Evolutionary conservation across 2,113 vertebrate genomes (phyloP), one percentile per base, ranked within the genome.

Genomic region (Machaerirhynchus nigripectus): DNA sequence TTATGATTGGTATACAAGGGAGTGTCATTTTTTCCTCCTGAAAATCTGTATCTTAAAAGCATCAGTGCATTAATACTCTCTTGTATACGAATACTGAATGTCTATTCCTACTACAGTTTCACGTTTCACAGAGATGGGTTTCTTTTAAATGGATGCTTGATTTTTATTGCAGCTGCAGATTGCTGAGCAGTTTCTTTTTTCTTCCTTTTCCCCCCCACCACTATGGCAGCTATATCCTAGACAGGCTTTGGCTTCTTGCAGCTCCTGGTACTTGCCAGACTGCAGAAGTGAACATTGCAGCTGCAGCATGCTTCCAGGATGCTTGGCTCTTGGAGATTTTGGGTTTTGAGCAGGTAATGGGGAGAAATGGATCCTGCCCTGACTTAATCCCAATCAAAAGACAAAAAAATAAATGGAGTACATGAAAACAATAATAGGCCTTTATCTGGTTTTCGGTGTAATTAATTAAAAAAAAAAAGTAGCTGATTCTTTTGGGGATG

Each of bases 151-250:
- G 13, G 33, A 20, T 64, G 49, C 30, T 71, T 63, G 46, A 24
- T 42, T 65, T 50, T 76, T 61, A 56, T 59, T 87, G 61, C 31
- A 69, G 13, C 15, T 82, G 74, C 59, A 68, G 15, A 19, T 10
- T 60, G 47, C 28, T 1, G 24, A 40, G 15, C 2, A 1, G 12
- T 30, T 73, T 46, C 12, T 53, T 30, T 42, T 42, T 56, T 47
- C 23, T 24, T 12, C 8, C 5, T 44, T 46, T 15, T 0, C 0
- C 10, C 12, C 6, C 5, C 7, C 31, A 30, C 15, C 20, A 8
- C 21, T 16, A 0, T 64, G n/a, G 55, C 64, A 74, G 46, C 46
- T 44, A 31, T 31, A 37, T 42, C 61, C 33, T 60, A 47, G n/a
- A 13, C 13, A 75, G 44, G 19, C 44, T 71, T 70, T 22, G 39